Conservation (phyloP, 2,797 vertebrate species). For the Sternarchorhynchus goeldii region DNA sequence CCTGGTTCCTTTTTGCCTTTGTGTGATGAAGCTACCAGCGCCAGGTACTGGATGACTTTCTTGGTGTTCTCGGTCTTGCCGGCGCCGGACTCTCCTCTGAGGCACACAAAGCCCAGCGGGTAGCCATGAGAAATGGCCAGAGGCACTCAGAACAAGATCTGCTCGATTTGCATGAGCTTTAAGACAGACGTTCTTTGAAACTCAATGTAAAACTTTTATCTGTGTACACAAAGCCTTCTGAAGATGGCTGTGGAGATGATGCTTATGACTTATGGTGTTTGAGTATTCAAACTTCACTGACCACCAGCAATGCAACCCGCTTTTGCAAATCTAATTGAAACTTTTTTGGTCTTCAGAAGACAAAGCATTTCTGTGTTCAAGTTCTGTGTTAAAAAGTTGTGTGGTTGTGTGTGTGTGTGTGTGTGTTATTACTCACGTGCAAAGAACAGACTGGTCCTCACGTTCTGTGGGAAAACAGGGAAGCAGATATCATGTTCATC, state of each 20-base stretch:
- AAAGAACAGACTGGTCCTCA: slow-evolving; percentile 94
- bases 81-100: slow-evolving; percentile 94
- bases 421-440: slow-evolving; percentile 86
- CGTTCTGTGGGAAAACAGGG: slow-evolving; percentile 80
- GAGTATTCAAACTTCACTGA: slow-evolving; percentile 28
- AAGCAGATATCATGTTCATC: slow-evolving; percentile 13
- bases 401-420: background rate
- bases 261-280: slow-evolving; percentile 30
- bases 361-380: background rate
- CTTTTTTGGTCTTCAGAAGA: background rate
- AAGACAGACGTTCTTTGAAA: background rate
- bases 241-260: background rate
- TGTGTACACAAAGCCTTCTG: background rate
- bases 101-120: background rate
- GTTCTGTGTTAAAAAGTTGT: no score
- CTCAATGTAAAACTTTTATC: background rate
- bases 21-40: slow-evolving; percentile 93
- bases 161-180: slow-evolving; percentile 10
- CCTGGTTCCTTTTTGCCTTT: slow-evolving; percentile 95
- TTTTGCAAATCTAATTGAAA: slow-evolving; percentile 40
- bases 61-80: slow-evolving; percentile 99
- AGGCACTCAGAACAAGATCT: background rate
- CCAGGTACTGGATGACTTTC: slow-evolving; percentile 98
- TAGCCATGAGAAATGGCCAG: background rate
- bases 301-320: background rate